A percentile compares a stretch with the other conserved stretches of the same genome.
These are phyloP conservation scores for Listronotus oregonensis DNA, from an alignment of 1,140 invertebrate species.

Conservation along the genomic window DNA sequence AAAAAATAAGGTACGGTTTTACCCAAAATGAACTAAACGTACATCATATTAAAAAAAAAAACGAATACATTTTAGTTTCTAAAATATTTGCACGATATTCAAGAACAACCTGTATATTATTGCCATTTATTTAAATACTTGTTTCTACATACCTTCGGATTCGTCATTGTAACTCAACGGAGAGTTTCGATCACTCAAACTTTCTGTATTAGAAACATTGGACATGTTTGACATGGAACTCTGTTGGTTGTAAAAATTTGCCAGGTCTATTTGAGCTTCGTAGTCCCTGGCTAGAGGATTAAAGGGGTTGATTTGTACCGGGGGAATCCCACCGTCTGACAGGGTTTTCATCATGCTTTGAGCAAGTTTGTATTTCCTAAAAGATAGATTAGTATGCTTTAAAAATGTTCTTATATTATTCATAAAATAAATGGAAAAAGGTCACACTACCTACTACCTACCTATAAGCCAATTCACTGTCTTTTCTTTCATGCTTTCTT, in stretches of 20 bases:
- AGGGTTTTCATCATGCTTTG: conserved; percentile 57
- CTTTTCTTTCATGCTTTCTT: conserved; percentile 93
- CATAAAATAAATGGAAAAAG: too few relatives aligned
- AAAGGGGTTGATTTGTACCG: conserved; percentile 18
- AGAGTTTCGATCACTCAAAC: conserved; percentile 52
- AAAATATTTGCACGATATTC: too few relatives aligned
- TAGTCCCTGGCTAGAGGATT: conserved; percentile 43
- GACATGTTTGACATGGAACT: conserved; percentile 44
- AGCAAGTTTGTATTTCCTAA: conserved; percentile 70
- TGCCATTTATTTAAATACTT: too few relatives aligned
- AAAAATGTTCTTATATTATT: too few relatives aligned
- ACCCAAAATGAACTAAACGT: not conserved
- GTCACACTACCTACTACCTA: not conserved
- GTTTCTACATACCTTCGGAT: conserved; percentile 37
- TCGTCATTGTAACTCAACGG: conserved; percentile 53
- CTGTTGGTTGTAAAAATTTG: conserved; percentile 46
- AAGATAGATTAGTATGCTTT: not conserved
- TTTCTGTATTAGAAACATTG: conserved; percentile 52
- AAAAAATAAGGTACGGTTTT: not conserved
- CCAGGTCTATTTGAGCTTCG: conserved; percentile 47
- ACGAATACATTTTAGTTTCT: too few relatives aligned
- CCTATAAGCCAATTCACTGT: conserved; percentile 80
- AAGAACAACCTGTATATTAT: too few relatives aligned
- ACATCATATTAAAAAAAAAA: too few relatives aligned
- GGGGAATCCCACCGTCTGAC: conserved; percentile 43